Conservation (phyloP, 2,888 invertebrate genomes). For the Nudaria mundana region DNA sequence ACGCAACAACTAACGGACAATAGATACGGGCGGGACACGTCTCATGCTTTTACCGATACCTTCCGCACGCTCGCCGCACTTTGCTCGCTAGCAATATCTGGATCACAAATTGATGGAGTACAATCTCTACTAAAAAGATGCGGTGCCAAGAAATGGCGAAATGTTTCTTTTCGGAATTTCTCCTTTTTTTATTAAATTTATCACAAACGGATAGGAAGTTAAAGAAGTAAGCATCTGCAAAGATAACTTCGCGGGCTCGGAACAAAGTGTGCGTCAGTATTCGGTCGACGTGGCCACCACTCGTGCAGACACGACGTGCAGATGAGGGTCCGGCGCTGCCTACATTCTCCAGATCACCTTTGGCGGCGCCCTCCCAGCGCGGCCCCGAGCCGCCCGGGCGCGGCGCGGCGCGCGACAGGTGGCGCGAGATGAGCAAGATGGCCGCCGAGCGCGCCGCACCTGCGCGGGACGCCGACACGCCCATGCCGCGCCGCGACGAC, state of each 20-base stretch:
- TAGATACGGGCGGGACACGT: constrained; percentile 61
- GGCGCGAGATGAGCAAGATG: constrained; percentile 97
- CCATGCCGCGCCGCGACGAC: constrained; percentile 89
- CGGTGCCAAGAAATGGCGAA: too few species aligned
- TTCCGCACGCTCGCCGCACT: constrained; percentile 42
- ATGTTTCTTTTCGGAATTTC: too few species aligned
- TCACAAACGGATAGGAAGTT: too few species aligned
- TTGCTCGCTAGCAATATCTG: too few species aligned
- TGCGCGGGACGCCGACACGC: constrained; percentile 92
- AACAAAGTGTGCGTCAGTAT: constrained; percentile 24
- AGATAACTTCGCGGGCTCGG: neutral
- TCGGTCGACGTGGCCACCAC: constrained; percentile 40
- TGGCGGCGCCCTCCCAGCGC: constrained; percentile 80
- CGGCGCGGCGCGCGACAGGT: constrained; percentile 82
- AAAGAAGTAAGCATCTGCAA: neutral
- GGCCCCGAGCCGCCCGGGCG: constrained; percentile 71
- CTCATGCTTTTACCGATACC: constrained; percentile 52
- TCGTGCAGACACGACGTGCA: constrained; percentile 70
- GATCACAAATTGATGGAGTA: too few species aligned
- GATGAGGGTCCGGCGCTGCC: constrained; percentile 73
- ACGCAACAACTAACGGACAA: constrained; percentile 78
- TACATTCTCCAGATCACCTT: constrained; percentile 81
- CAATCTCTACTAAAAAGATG: too few species aligned
- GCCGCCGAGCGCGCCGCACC: constrained; percentile 96
- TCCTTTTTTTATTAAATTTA: neutral